These are phyloP conservation scores for Sinella curviseta DNA, from an alignment of 1,140 invertebrate species.

Conservation along the genomic window DNA sequence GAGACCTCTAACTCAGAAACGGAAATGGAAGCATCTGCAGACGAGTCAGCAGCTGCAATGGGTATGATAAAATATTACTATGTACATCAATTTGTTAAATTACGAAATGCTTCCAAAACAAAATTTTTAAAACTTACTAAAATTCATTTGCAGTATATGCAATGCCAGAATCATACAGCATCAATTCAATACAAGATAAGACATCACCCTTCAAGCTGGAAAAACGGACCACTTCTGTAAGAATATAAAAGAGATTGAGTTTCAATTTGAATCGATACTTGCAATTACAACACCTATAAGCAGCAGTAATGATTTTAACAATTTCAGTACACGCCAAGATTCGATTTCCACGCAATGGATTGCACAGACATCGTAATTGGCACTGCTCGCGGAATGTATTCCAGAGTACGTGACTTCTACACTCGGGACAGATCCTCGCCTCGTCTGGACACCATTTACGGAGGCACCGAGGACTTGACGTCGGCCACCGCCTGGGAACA, in stretches of 20 bases:
- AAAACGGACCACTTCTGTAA: neutral
- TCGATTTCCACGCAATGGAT: constrained; percentile 86
- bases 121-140: neutral
- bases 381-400: constrained; percentile 66
- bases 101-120: neutral
- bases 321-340: constrained; percentile 41
- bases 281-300: neutral
- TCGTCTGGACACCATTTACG: constrained; percentile 76
- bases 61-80: too few species aligned
- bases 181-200: neutral
- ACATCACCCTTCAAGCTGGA: neutral
- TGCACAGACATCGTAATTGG: constrained; percentile 94
- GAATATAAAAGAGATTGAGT: neutral
- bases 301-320: neutral
- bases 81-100: neutral
- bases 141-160: neutral
- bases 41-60: neutral
- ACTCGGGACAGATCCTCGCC: constrained; percentile 89
- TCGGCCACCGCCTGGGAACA: constrained; percentile 83
- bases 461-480: constrained; percentile 81
- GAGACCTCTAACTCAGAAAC: constrained; percentile 52
- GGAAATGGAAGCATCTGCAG: constrained; percentile 49
- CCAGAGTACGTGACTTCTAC: constrained; percentile 85
- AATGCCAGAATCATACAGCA: neutral
- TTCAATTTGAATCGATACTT: neutral